phyloP scores from a whole-genome alignment of 2,797 vertebrate species.

The Anisognathus igniventris region DNA sequence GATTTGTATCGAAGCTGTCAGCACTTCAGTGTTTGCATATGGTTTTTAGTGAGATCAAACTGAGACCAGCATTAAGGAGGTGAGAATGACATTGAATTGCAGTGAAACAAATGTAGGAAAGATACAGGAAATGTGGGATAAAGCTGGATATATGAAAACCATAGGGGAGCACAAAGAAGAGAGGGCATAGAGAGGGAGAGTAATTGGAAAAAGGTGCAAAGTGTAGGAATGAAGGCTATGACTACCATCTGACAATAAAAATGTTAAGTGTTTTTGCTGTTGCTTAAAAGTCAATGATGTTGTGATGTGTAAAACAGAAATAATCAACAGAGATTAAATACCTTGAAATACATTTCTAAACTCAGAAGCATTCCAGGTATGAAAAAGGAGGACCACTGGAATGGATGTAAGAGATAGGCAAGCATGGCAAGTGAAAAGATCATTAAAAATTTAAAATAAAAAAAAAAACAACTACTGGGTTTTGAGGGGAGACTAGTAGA shows the following conservation, averaged over 20 bases:
- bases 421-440: background rate
- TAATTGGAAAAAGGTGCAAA: constrained; percentile 12
- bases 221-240: background rate
- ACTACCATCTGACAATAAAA: background rate
- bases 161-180: background rate
- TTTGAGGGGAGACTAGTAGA: background rate
- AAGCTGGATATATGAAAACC: background rate
- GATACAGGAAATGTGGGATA: background rate
- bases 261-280: background rate
- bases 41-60: background rate
- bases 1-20: constrained; percentile 12
- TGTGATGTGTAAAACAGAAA: background rate
- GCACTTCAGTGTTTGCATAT: background rate
- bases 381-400: background rate
- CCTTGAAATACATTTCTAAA: background rate
- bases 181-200: background rate
- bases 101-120: constrained; percentile 2
- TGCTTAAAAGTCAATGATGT: background rate
- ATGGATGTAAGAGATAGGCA: background rate
- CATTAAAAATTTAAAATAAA: background rate
- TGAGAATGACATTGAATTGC: constrained; percentile 4
- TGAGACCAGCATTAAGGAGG: background rate
- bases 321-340: background rate
- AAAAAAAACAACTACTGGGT: background rate
- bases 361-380: background rate